Conservation (phyloP, 2,113 vertebrate genomes). For the Panthera leo region DNA sequence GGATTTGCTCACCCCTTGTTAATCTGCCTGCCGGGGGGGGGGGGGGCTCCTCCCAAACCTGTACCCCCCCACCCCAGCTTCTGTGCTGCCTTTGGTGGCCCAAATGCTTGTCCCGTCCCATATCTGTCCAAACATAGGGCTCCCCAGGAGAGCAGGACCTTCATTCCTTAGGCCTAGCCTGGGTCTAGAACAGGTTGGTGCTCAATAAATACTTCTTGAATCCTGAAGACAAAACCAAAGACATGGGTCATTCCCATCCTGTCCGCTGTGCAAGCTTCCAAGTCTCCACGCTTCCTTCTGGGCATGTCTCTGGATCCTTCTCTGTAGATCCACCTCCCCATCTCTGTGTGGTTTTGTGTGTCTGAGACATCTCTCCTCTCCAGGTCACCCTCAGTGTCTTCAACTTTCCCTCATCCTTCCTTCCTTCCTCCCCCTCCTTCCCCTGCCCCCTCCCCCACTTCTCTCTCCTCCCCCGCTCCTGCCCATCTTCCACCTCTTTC, state of each 20-base stretch:
- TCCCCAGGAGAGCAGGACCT: background rate
- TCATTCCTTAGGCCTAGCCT: background rate
- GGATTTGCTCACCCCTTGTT: background rate
- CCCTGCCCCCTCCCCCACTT: too few species aligned
- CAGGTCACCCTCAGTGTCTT: background rate
- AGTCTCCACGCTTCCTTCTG: background rate
- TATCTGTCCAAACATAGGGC: background rate
- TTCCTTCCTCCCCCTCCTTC: background rate
- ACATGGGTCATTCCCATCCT: accelerated
- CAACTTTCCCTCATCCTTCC: background rate
- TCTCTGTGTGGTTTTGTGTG: background rate
- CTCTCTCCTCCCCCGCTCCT: background rate
- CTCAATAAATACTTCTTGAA: background rate
- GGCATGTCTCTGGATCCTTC: background rate
- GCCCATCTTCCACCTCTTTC: background rate
- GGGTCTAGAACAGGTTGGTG: background rate
- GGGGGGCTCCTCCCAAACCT: accelerated
- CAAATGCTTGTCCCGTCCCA: accelerated
- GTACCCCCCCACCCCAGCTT: background rate
- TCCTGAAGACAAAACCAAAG: background rate
- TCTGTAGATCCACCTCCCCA: background rate
- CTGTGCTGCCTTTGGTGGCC: background rate
- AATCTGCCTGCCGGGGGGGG: accelerated
- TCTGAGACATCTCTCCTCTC: background rate
- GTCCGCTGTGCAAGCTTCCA: accelerated